phyloP scores from a whole-genome alignment of 2,888 invertebrate genomes.

The Campoletis raptor region DNA sequence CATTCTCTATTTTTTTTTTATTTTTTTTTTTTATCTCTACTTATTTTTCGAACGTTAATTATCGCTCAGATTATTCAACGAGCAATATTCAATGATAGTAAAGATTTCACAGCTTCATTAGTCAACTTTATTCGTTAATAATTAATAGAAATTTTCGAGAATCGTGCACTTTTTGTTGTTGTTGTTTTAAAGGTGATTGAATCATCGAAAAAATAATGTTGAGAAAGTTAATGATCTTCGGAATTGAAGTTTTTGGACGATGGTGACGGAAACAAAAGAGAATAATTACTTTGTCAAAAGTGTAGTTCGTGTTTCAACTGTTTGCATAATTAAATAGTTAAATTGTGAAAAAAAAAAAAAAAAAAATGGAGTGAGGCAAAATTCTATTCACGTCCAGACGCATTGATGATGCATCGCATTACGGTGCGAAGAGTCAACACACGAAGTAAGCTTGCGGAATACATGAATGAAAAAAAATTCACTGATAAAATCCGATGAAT shows the following conservation, averaged over 20 bases:
- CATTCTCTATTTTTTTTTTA: slow-evolving; percentile 27
- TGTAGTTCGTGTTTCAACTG: background rate
- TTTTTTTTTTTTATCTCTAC: slow-evolving; percentile 23
- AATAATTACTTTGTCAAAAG: background rate
- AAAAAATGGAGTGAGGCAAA: background rate
- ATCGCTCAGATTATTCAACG: slow-evolving; percentile 28
- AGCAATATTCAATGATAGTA: background rate
- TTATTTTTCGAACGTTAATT: slow-evolving; percentile 51
- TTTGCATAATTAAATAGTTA: background rate
- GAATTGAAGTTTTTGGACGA: background rate
- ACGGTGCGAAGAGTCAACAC: slow-evolving; percentile 19
- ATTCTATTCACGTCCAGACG: background rate
- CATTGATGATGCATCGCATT: background rate
- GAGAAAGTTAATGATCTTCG: background rate
- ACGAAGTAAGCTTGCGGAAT: background rate
- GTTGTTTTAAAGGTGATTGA: background rate
- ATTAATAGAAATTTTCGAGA: too few species aligned
- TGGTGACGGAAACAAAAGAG: background rate
- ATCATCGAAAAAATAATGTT: background rate
- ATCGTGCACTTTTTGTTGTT: background rate
- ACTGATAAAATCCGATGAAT: slow-evolving; percentile 52
- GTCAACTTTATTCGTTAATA: too few species aligned
- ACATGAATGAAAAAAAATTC: slow-evolving; percentile 54
- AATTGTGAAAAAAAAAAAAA: background rate
- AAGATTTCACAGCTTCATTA: background rate